Conservation (phyloP, 1,140 invertebrate genomes). For the Drosophila gunungcola region DNA sequence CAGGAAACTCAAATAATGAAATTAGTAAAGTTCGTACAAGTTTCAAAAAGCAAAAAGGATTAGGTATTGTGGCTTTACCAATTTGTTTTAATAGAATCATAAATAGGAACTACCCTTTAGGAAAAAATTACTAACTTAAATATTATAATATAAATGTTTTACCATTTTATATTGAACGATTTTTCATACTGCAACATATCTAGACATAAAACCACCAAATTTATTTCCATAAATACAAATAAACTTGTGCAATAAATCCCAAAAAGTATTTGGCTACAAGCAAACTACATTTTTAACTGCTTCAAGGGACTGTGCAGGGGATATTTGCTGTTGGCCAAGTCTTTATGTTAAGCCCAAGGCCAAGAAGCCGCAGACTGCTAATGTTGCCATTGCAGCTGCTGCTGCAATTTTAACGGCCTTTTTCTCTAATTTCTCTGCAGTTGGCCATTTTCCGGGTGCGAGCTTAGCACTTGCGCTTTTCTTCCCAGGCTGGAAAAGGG, state of each 20-base stretch:
- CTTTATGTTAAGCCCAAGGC: slow-evolving; percentile 32
- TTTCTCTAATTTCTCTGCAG: slow-evolving; percentile 70
- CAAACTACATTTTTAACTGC: slow-evolving; percentile 1
- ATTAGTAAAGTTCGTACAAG: slow-evolving; percentile 10
- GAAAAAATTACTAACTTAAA: too few relatives aligned
- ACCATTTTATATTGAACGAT: too few relatives aligned
- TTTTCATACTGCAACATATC: background rate
- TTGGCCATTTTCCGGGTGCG: slow-evolving; percentile 54
- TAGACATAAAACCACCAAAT: background rate
- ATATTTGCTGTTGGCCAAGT: slow-evolving; percentile 30
- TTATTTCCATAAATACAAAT: background rate
- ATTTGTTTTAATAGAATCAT: too few relatives aligned
- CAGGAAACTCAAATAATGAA: slow-evolving; percentile 39
- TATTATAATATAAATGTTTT: too few relatives aligned
- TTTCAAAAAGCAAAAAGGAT: background rate
- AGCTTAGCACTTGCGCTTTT: slow-evolving; percentile 68
- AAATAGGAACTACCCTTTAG: background rate
- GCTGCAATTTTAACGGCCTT: slow-evolving; percentile 74
- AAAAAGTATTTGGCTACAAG: background rate
- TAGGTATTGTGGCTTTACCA: background rate
- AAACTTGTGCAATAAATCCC: background rate
- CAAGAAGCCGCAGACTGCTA: slow-evolving; percentile 47
- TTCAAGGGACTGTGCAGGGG: slow-evolving; percentile 1
- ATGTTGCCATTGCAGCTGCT: slow-evolving; percentile 32
- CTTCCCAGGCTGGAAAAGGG: slow-evolving; percentile 30